These are phyloP conservation scores for Channa argus DNA, from an alignment of 2,113 vertebrate species.

Conservation along the genomic window DNA sequence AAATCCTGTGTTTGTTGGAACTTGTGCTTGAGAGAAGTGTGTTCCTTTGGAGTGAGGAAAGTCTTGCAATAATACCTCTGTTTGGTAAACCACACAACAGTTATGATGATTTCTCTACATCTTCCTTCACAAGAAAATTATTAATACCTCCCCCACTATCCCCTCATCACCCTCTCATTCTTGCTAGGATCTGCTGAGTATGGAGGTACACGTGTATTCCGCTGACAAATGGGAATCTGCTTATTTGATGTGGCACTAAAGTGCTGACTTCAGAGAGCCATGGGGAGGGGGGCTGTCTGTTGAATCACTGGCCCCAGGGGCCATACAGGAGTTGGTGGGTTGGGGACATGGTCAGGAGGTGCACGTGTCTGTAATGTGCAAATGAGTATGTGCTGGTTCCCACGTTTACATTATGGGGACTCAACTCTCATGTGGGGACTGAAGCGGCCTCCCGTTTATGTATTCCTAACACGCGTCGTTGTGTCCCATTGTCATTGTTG, in stretches of 20 bases:
- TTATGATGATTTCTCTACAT: slow-evolving; percentile 10
- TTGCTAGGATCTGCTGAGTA: slow-evolving; percentile 40
- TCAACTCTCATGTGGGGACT: background rate
- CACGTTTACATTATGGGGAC: background rate
- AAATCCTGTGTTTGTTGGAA: slow-evolving; percentile 3
- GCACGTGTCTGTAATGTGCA: background rate
- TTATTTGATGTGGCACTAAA: slow-evolving; percentile 70
- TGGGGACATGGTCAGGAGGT: slow-evolving; percentile 14
- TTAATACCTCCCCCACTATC: background rate
- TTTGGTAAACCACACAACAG: background rate
- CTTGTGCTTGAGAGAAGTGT: too few species aligned
- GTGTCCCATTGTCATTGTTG: background rate
- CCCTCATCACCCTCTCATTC: background rate
- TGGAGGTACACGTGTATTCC: slow-evolving; percentile 40
- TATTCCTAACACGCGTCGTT: background rate
- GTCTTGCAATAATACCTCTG: background rate
- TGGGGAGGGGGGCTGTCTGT: slow-evolving; percentile 12
- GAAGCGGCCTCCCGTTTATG: background rate
- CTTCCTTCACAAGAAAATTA: background rate
- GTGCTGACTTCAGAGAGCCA: slow-evolving; percentile 63
- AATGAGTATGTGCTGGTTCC: background rate
- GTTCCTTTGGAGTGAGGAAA: background rate
- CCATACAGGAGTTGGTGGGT: slow-evolving; percentile 16
- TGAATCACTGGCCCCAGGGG: slow-evolving; percentile 5
- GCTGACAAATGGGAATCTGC: slow-evolving; percentile 69